These are phyloP conservation scores for Sphaerophoria rueppellii DNA, from an alignment of 2,888 invertebrate species.

Conservation along the genomic window DNA sequence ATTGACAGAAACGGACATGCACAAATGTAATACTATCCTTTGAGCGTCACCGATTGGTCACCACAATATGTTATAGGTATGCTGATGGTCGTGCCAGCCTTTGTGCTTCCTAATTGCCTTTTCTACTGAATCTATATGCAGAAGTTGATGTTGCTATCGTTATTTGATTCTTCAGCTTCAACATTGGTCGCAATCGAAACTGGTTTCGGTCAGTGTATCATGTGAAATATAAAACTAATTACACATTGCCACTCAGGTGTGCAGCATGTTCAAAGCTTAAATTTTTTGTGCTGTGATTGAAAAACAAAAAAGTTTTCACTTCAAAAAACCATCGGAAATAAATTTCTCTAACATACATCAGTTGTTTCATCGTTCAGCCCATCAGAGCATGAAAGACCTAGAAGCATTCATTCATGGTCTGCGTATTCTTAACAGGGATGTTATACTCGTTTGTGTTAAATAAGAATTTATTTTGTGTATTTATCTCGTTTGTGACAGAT, in stretches of 20 bases:
- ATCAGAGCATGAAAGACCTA: constrained; percentile 34
- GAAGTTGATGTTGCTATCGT: not conserved
- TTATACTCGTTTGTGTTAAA: not conserved
- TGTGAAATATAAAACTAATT: constrained; percentile 66
- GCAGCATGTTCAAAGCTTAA: constrained; percentile 12
- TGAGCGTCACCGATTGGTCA: too few relatives aligned
- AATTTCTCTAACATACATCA: constrained; percentile 45
- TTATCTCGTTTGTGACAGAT: not conserved
- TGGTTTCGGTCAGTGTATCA: constrained; percentile 13
- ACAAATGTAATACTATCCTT: too few relatives aligned
- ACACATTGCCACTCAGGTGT: constrained; percentile 63
- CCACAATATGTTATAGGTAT: too few relatives aligned
- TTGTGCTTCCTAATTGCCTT: not conserved
- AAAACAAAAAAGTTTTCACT: constrained; percentile 17
- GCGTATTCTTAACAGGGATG: constrained; percentile 8
- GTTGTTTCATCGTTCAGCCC: constrained; percentile 9
- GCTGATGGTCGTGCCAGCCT: too few relatives aligned
- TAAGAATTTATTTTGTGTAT: not conserved
- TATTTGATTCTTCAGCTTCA: constrained; percentile 1
- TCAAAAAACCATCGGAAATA: constrained; percentile 41
- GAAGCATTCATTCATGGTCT: constrained; percentile 45
- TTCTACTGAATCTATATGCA: not conserved
- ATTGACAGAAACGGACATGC: too few relatives aligned
- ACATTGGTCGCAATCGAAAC: constrained; percentile 4
- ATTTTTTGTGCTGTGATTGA: constrained; percentile 51